Percentiles rank a stretch among this genome's conserved stretches.
Evolutionary conservation across 2,113 vertebrate species (phyloP).

Genomic region (Protobothrops mucrosquamatus): DNA sequence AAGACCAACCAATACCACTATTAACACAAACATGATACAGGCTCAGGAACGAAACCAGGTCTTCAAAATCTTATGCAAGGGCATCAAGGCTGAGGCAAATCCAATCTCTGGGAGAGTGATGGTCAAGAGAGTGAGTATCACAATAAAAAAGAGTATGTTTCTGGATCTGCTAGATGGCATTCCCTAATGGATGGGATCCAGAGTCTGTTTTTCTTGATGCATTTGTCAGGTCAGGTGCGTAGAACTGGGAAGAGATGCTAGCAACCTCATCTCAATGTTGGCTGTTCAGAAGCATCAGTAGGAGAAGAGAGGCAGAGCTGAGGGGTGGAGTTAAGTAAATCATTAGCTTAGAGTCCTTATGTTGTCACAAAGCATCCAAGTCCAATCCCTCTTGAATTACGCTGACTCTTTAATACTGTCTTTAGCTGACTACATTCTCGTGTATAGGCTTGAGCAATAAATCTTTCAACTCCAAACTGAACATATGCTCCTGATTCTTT

Average conservation of each 20-base stretch:
- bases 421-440: no score
- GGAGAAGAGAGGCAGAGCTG: not conserved
- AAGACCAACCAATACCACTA: not conserved
- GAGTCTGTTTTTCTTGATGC: not conserved
- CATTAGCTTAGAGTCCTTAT: not conserved
- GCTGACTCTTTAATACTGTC: no score
- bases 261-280: not conserved
- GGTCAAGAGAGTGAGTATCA: not conserved
- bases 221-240: not conserved
- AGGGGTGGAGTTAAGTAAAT: not conserved
- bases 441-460: no score
- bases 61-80: not conserved
- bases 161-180: not conserved
- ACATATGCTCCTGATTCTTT: no score
- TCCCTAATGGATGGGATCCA: not conserved
- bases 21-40: not conserved
- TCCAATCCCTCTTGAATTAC: not conserved
- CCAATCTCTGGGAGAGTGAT: not conserved
- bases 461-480: no score
- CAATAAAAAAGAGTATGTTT: not conserved
- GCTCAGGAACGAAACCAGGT: not conserved
- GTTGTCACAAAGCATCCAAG: not conserved
- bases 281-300: not conserved
- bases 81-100: not conserved
- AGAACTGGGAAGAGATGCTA: not conserved